phyloP scores from a whole-genome alignment of 2,797 vertebrate genomes.

The Hydrolagus colliei region DNA sequence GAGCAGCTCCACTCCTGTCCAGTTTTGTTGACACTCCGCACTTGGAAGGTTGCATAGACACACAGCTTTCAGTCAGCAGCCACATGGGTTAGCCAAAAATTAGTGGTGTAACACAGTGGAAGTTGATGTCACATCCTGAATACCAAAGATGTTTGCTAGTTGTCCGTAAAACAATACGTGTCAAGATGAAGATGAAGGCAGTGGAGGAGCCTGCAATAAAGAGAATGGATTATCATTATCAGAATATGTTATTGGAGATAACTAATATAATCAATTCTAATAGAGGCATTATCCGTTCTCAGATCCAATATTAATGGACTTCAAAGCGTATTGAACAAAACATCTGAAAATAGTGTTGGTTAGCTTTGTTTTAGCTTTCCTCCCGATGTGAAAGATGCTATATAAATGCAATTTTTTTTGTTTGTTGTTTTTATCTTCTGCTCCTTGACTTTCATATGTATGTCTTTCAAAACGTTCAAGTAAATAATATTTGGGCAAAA shows the following conservation, averaged over 20 bases:
- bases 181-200: constrained; percentile 93
- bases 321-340: neutral
- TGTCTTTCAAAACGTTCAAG: too few relatives aligned
- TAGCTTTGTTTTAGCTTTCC: too few relatives aligned
- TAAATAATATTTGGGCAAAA: too few relatives aligned
- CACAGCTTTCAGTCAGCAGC: constrained; percentile 96
- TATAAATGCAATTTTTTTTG: too few relatives aligned
- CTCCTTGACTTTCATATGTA: too few relatives aligned
- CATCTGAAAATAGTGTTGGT: too few relatives aligned
- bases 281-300: constrained; percentile 29
- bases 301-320: neutral
- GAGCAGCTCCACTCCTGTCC: constrained; percentile 68
- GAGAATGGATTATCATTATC: constrained; percentile 2
- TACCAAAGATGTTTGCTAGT: constrained; percentile 80
- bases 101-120: constrained; percentile 77
- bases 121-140: constrained; percentile 81
- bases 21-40: constrained; percentile 70
- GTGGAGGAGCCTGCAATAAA: constrained; percentile 74
- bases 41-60: constrained; percentile 98
- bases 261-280: constrained; percentile 33
- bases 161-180: constrained; percentile 69
- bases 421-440: too few relatives aligned
- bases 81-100: constrained; percentile 86
- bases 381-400: too few relatives aligned
- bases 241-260: constrained; percentile 28